Base-by-base conservation (phyloP, 2,113 vertebrate genomes). In the Cephalopholis sonnerati region DNA sequence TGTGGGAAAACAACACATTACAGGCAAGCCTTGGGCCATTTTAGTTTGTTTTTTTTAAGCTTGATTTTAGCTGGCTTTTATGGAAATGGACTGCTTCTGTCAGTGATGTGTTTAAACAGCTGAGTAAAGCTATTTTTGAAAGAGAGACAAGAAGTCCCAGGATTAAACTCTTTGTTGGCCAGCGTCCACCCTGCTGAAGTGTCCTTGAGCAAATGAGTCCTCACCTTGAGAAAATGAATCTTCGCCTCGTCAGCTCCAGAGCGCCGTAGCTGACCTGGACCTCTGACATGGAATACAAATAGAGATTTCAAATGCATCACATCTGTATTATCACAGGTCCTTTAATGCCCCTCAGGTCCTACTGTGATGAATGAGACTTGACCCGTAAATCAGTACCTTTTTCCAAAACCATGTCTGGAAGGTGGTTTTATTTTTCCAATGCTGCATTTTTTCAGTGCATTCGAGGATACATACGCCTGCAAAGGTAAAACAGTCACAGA, bases 131-230 rank as follows among this genome's bases (percentile, higher is more conserved):
- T 9, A 12, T 83, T 85, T 84, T 24, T 57, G 2, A 78, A 65
- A 72, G 44, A 20, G n/a, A 79, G 59, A 84, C 65, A 41, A 67
- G 54, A 51, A 61, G 44, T 78, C 54, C 13, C 22, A 13, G 54
- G 61, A 72, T 69, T 73, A 82, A 66, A 27, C 63, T 59, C 36
- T 8, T 17, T 24, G 24, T 48, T 81, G 79, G 61, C 55, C 25
- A 51, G 54, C 61, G n/a, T 83, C 25, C 81, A 67, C 17, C 54
- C 12, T 61, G 36, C 71, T 85, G 29, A 76, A 80, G 82, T 79
- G 84, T 81, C 81, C 78, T 91, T 87, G 53, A 79, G 71, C 71
- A 77, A 73, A 73, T 58, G 4, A 69, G 55, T 58, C 65, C 55
- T 80, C 72, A 64, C 85, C 79, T 88, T 79, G 72, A 71, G 58